Percentiles rank a stretch among this genome's conserved stretches.
Evolutionary conservation across 2,797 vertebrate species (phyloP).

Genomic region (Pitangus sulphuratus): DNA sequence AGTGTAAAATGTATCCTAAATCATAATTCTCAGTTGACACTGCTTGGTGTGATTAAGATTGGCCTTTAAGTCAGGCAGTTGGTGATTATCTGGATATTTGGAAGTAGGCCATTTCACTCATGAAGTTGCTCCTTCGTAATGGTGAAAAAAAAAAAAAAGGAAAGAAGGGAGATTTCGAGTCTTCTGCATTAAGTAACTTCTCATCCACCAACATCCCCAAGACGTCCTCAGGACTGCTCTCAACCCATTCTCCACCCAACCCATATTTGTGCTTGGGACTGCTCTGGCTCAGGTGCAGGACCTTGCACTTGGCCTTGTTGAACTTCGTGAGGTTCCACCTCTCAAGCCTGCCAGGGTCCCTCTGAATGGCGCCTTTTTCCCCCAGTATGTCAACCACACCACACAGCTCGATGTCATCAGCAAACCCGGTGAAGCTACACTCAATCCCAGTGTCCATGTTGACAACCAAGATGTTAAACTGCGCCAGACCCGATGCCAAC

Average conservation of each 20-base stretch:
- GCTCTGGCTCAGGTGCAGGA: background rate
- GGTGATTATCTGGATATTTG: background rate
- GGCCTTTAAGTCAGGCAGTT: background rate
- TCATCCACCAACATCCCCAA: background rate
- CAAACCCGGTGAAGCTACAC: background rate
- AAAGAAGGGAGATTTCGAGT: background rate
- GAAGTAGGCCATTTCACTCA: background rate
- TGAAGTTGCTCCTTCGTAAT: background rate
- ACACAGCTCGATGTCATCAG: background rate
- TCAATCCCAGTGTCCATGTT: background rate
- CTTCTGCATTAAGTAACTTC: background rate
- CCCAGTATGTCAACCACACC: background rate
- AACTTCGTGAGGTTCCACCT: background rate
- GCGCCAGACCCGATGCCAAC: background rate
- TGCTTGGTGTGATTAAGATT: background rate
- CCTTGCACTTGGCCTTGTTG: background rate
- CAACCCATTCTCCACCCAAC: background rate
- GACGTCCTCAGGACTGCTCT: background rate
- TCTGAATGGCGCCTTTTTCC: background rate
- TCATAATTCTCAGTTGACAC: background rate
- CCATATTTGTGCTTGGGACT: background rate
- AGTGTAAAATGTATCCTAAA: background rate
- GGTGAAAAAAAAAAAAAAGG: background rate
- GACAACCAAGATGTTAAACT: background rate
- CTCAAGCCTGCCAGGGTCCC: background rate